A percentile compares a stretch with the other conserved stretches of the same genome.
These are phyloP conservation scores for Okapia johnstoni DNA, from an alignment of 2,113 vertebrate species.

Conservation along the genomic window DNA sequence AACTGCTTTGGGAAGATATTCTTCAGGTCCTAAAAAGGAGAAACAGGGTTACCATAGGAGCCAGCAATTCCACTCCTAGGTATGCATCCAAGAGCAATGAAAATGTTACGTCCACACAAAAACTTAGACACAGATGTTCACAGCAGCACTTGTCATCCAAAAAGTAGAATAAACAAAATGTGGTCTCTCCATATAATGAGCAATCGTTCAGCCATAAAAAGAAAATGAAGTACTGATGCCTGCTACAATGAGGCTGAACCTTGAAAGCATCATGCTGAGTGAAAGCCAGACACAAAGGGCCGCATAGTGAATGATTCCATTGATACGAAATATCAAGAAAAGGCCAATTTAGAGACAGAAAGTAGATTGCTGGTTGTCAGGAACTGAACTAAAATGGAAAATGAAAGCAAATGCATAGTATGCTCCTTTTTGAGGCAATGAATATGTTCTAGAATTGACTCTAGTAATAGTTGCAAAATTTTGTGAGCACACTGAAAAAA, in stretches of 20 bases:
- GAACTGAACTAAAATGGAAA: background rate
- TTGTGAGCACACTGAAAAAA: background rate
- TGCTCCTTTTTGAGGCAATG: background rate
- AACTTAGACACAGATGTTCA: too few species aligned
- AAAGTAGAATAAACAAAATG: background rate
- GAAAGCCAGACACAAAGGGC: background rate
- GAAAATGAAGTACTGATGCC: background rate
- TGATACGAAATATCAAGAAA: background rate
- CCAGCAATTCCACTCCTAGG: background rate
- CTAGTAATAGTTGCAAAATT: background rate
- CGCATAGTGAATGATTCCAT: rapidly evolving
- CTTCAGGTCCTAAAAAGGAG: background rate
- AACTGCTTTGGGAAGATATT: background rate
- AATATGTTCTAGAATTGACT: background rate
- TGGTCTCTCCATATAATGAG: too few species aligned
- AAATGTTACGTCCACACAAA: background rate
- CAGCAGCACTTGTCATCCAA: background rate
- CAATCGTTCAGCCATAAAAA: background rate
- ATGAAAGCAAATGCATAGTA: background rate
- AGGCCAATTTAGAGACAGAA: background rate
- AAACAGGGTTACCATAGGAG: background rate
- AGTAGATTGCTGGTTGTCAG: background rate
- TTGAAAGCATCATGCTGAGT: background rate
- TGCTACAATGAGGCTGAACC: background rate
- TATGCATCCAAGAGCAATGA: background rate